These are phyloP conservation scores for Apis laboriosa DNA, from an alignment of 1,140 invertebrate genomes.

Conservation along the genomic window DNA sequence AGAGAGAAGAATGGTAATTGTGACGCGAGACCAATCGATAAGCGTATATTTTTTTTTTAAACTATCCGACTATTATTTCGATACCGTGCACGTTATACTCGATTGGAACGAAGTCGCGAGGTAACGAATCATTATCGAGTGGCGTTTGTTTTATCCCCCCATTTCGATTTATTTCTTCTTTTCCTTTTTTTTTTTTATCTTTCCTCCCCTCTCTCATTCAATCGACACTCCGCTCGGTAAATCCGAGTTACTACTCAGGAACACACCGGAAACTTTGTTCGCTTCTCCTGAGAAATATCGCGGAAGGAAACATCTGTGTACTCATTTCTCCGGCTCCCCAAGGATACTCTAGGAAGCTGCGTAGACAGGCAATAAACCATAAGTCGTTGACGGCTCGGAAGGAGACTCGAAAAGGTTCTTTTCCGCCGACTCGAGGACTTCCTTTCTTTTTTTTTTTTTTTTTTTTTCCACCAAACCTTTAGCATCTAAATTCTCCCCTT, in stretches of 20 bases:
- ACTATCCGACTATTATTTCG: not conserved
- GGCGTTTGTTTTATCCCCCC: not conserved
- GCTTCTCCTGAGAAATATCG: constrained; percentile 64
- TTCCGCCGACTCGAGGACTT: constrained; percentile 34
- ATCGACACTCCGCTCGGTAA: constrained; percentile 31
- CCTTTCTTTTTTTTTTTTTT: not conserved
- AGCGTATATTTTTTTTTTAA: not conserved
- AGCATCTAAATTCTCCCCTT: constrained; percentile 41
- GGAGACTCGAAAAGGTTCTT: constrained; percentile 61
- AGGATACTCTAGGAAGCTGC: constrained; percentile 52
- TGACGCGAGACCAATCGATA: not conserved
- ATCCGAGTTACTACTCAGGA: constrained; percentile 31
- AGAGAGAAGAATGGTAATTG: not conserved
- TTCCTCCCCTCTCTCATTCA: not conserved
- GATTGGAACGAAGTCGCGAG: not conserved
- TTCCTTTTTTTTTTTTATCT: not conserved
- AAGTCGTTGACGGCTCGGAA: constrained; percentile 66
- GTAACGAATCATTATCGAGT: not conserved
- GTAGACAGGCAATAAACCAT: constrained; percentile 68
- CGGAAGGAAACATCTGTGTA: constrained; percentile 65
- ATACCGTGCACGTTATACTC: not conserved
- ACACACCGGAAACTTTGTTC: constrained; percentile 53
- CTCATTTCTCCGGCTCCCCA: constrained; percentile 62
- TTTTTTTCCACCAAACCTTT: constrained; percentile 13
- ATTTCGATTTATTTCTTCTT: not conserved